A percentile compares a stretch with the other conserved stretches of the same genome.
Evolutionary conservation across 1,140 invertebrate species (phyloP).

Genomic region (Leptinotarsa lineolata): DNA sequence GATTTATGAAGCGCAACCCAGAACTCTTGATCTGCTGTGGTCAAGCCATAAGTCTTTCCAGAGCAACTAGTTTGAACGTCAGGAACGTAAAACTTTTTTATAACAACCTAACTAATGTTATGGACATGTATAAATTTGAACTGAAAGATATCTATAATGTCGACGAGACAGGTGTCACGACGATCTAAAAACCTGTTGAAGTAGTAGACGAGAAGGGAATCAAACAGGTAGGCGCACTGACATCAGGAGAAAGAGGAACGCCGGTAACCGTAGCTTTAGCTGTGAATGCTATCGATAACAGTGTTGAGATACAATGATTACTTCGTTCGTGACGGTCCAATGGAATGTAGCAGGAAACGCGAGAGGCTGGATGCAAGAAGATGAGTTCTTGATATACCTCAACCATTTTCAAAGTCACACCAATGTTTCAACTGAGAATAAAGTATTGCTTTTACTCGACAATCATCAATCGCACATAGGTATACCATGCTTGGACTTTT

Average conservation of each 20-base stretch:
- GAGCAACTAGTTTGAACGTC: constrained; percentile 59
- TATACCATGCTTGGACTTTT: constrained; percentile 39
- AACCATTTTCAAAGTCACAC: constrained; percentile 53
- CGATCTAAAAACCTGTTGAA: constrained; percentile 54
- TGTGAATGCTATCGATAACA: constrained; percentile 54
- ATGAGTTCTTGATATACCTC: constrained; percentile 49
- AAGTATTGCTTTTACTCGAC: constrained; percentile 5
- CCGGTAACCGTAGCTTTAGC: constrained; percentile 53
- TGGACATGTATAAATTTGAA: constrained; percentile 49
- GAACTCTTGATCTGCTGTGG: constrained; percentile 54
- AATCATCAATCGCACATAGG: constrained; percentile 33
- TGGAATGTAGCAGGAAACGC: constrained; percentile 46
- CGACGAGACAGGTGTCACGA: constrained; percentile 57
- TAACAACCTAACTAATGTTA: constrained; percentile 44
- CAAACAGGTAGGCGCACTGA: constrained; percentile 58
- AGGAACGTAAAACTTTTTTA: constrained; percentile 54
- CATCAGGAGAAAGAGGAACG: constrained; percentile 55
- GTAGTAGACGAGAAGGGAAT: constrained; percentile 51
- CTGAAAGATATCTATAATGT: constrained; percentile 56
- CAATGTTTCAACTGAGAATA: constrained; percentile 31
- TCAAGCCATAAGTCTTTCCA: constrained; percentile 56
- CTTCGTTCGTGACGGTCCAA: constrained; percentile 50
- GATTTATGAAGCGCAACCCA: constrained; percentile 57
- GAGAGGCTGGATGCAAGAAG: constrained; percentile 54
- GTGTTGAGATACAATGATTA: constrained; percentile 50